Percentiles rank a stretch among this genome's conserved stretches.
phyloP scores from a whole-genome alignment of 2,113 vertebrate genomes.

The Phaethornis superciliosus region DNA sequence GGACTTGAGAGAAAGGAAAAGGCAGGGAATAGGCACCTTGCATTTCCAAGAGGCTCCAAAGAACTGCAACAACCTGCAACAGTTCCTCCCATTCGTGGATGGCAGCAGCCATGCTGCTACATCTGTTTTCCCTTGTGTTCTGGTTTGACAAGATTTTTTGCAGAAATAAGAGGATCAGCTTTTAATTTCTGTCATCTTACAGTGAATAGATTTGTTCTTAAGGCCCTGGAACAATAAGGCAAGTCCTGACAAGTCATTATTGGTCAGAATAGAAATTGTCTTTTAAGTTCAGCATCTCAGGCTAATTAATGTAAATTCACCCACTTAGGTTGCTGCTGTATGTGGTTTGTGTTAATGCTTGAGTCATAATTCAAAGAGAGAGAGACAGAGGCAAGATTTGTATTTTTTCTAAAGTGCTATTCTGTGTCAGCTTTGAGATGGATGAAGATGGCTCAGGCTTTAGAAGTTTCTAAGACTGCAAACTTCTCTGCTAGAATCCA shows the following conservation, averaged over 20 bases:
- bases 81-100: not conserved
- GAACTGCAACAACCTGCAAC: not conserved
- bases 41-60: not conserved
- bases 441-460: not conserved
- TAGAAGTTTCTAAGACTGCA: not conserved
- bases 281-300: slow-evolving; percentile 53
- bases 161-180: slow-evolving; percentile 23
- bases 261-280: slow-evolving; percentile 54
- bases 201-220: slow-evolving; percentile 22
- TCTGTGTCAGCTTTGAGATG: not conserved
- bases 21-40: not conserved
- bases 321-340: slow-evolving; percentile 11
- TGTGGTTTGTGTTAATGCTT: slow-evolving; percentile 30
- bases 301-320: slow-evolving; percentile 53
- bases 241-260: slow-evolving; percentile 34
- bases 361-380: slow-evolving; percentile 44
- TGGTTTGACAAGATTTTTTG: slow-evolving; percentile 1
- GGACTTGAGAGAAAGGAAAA: not conserved
- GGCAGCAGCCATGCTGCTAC: not conserved
- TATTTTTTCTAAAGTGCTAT: not conserved
- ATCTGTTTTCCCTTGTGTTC: not conserved
- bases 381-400: not conserved
- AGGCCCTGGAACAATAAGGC: slow-evolving; percentile 28
- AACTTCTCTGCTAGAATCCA: not conserved
- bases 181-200: slow-evolving; percentile 29